Percentiles rank a stretch among this genome's conserved stretches.
Evolutionary conservation across 1,140 invertebrate species (phyloP).

Genomic region (Vanessa tameamea): DNA sequence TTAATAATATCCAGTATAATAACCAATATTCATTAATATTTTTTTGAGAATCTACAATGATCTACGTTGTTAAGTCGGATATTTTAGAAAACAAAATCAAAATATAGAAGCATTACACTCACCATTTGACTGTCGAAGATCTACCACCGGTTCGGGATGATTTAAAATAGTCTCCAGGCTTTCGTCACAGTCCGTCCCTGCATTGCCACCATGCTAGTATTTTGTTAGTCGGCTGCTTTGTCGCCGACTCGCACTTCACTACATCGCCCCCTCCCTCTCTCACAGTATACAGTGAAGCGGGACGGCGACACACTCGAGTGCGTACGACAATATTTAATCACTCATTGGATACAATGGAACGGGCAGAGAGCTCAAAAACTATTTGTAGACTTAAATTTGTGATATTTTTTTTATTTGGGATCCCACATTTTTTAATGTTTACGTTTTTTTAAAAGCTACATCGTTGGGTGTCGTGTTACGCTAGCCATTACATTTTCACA

Average conservation of each 20-base stretch:
- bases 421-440: slow-evolving; percentile 36
- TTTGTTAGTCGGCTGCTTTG: slow-evolving; percentile 76
- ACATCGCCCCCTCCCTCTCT: slow-evolving; percentile 40
- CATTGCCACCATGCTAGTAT: slow-evolving; percentile 75
- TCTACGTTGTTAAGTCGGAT: too few species aligned
- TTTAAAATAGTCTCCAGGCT: slow-evolving; percentile 1
- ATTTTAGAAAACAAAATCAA: too few species aligned
- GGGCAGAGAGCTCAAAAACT: slow-evolving; percentile 45
- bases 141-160: neutral
- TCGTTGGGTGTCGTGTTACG: slow-evolving; percentile 14
- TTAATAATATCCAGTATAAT: too few species aligned
- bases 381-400: slow-evolving; percentile 49
- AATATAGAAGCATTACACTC: too few species aligned
- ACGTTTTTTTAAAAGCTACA: slow-evolving; percentile 35
- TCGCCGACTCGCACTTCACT: slow-evolving; percentile 52
- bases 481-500: neutral
- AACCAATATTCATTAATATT: too few species aligned
- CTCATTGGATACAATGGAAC: slow-evolving; percentile 67
- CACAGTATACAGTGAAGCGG: slow-evolving; percentile 31
- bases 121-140: neutral
- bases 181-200: slow-evolving; percentile 49
- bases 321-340: slow-evolving; percentile 66
- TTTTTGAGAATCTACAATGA: too few species aligned
- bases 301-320: slow-evolving; percentile 40
- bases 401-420: slow-evolving; percentile 50